phyloP scores from a whole-genome alignment of 2,797 vertebrate genomes.

The Graptemys geographica region DNA sequence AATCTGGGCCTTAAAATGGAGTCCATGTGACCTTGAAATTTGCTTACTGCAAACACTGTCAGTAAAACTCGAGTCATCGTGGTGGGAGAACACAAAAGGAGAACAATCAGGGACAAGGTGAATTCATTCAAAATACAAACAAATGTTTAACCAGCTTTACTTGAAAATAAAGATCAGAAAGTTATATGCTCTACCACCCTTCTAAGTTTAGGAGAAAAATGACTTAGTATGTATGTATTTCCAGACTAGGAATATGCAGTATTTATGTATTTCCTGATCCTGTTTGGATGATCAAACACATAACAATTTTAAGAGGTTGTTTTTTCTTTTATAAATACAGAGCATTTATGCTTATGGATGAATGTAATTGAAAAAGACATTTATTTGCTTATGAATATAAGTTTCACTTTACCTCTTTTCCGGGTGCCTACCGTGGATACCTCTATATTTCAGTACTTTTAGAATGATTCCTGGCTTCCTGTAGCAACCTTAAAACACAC shows the following conservation, averaged over 20 bases:
- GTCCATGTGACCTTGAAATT: conserved; percentile 6
- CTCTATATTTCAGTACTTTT: background rate
- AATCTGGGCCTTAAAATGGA: conserved; percentile 22
- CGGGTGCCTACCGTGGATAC: background rate
- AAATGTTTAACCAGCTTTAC: background rate
- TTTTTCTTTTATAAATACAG: background rate
- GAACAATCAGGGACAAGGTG: conserved; percentile 27
- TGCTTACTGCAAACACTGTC: conserved; percentile 30
- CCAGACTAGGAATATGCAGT: background rate
- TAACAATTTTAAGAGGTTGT: background rate
- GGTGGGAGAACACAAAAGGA: background rate
- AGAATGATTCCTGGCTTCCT: background rate
- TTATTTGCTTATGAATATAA: background rate
- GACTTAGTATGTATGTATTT: background rate
- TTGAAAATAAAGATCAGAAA: conserved; percentile 20
- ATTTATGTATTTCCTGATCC: background rate
- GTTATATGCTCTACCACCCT: conserved; percentile 24
- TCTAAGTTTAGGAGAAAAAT: background rate
- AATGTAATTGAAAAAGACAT: background rate
- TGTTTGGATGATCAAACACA: background rate
- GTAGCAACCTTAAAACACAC: background rate
- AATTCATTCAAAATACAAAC: conserved; percentile 45
- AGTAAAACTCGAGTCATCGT: conserved; percentile 36
- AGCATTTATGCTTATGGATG: background rate
- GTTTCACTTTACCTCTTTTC: background rate